Conservation (phyloP, 1,140 invertebrate genomes). For the Sarcophaga peregrina region DNA sequence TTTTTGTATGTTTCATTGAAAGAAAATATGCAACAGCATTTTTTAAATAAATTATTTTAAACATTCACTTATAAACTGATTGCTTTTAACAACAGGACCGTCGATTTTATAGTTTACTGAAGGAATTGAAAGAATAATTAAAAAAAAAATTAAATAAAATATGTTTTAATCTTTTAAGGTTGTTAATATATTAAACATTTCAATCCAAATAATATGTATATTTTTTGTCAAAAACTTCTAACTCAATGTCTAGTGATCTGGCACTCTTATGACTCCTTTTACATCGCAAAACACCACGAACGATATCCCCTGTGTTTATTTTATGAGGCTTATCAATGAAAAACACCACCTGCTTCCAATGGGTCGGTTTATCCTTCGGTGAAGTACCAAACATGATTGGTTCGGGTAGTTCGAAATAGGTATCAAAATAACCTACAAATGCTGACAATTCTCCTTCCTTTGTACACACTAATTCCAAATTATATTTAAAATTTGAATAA, state of each 20-base stretch:
- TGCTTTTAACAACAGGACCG: no score
- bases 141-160: background rate
- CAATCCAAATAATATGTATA: slow-evolving; percentile 59
- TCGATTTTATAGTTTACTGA: no score
- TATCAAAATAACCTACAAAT: slow-evolving; percentile 93
- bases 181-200: background rate
- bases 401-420: slow-evolving; percentile 82
- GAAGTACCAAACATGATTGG: slow-evolving; percentile 79
- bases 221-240: slow-evolving; percentile 61
- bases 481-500: slow-evolving; percentile 83
- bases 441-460: slow-evolving; percentile 84
- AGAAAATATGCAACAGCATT: slow-evolving; percentile 29
- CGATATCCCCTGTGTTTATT: slow-evolving; percentile 79
- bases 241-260: slow-evolving; percentile 71
- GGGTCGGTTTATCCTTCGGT: slow-evolving; percentile 81
- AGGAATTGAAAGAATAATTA: no score
- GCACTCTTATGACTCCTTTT: slow-evolving; percentile 71
- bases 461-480: slow-evolving; percentile 79
- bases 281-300: slow-evolving; percentile 76
- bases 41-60: slow-evolving; percentile 36
- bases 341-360: slow-evolving; percentile 97
- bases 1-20: slow-evolving; percentile 28
- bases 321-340: slow-evolving; percentile 81
- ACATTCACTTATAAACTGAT: background rate
- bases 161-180: background rate